Evolutionary conservation across 2,888 invertebrate species (phyloP).

Genomic region (Neoascia interrupta): DNA sequence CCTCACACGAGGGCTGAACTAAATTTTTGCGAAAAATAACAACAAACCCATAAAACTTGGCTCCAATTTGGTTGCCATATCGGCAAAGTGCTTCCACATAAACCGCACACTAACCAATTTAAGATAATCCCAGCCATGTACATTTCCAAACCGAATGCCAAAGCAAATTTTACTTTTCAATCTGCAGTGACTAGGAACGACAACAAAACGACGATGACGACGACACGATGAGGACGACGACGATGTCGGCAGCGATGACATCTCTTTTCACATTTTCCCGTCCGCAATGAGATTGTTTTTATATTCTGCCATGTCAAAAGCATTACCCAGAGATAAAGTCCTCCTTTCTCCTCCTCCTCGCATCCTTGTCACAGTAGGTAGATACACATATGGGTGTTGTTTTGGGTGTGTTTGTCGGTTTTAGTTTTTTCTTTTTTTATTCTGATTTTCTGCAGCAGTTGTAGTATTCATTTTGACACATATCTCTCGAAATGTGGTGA

Average conservation of each 20-base stretch:
- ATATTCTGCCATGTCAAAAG: slow-evolving; percentile 50
- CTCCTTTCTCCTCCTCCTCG: background rate
- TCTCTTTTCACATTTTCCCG: slow-evolving; percentile 14
- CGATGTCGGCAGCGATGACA: slow-evolving; percentile 33
- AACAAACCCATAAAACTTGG: slow-evolving; percentile 11
- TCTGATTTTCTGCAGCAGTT: background rate
- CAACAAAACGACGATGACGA: background rate
- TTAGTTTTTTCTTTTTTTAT: background rate
- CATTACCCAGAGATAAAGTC: slow-evolving; percentile 53
- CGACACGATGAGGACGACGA: slow-evolving; percentile 2
- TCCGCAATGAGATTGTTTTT: slow-evolving; percentile 47
- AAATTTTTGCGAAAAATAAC: background rate
- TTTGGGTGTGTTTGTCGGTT: background rate
- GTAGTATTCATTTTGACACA: slow-evolving; percentile 56
- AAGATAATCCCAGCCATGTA: slow-evolving; percentile 49
- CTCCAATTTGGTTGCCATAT: slow-evolving; percentile 29
- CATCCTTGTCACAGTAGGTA: slow-evolving; percentile 18
- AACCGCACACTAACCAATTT: slow-evolving; percentile 51
- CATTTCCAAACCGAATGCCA: slow-evolving; percentile 42
- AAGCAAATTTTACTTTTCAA: slow-evolving; percentile 56
- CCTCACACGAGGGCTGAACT: background rate
- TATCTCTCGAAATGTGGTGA: slow-evolving; percentile 53
- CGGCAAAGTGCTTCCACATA: slow-evolving; percentile 32
- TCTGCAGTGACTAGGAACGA: slow-evolving; percentile 20
- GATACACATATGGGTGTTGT: slow-evolving; percentile 7